phyloP scores from a whole-genome alignment of 2,797 vertebrate genomes.

The Harpagifer antarcticus region DNA sequence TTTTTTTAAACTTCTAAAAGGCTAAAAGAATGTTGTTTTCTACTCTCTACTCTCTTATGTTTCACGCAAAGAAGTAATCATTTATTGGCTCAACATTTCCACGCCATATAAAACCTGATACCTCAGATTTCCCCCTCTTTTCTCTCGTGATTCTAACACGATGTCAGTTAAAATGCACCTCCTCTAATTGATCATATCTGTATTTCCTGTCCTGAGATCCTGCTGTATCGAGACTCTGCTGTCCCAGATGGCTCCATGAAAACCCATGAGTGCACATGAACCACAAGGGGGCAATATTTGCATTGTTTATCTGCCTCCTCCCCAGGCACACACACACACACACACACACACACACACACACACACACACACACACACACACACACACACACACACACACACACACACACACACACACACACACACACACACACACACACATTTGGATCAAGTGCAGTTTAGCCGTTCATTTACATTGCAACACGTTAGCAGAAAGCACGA shows the following conservation, averaged over 20 bases:
- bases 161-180: background rate
- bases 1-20: too few species aligned
- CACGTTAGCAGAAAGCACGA: conserved; percentile 84
- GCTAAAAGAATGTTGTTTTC: too few species aligned
- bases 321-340: conserved; percentile 49
- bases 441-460: conserved; percentile 84
- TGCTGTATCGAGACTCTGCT: conserved; percentile 3
- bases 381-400: too few species aligned
- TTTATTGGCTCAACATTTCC: conserved; percentile 2
- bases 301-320: conserved; percentile 82
- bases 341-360: conserved; percentile 50
- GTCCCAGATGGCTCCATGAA: conserved; percentile 54
- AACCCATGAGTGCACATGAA: conserved; percentile 61
- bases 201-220: conserved; percentile 8
- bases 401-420: too few species aligned
- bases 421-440: too few species aligned
- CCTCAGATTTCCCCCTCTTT: background rate
- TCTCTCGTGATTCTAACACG: background rate
- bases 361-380: conserved; percentile 30
- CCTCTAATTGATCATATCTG: background rate
- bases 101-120: conserved; percentile 6
- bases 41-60: too few species aligned
- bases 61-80: too few species aligned
- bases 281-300: conserved; percentile 98
- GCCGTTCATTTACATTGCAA: conserved; percentile 84